Conservation (phyloP, 2,113 vertebrate species). For the Casuarius casuarius region DNA sequence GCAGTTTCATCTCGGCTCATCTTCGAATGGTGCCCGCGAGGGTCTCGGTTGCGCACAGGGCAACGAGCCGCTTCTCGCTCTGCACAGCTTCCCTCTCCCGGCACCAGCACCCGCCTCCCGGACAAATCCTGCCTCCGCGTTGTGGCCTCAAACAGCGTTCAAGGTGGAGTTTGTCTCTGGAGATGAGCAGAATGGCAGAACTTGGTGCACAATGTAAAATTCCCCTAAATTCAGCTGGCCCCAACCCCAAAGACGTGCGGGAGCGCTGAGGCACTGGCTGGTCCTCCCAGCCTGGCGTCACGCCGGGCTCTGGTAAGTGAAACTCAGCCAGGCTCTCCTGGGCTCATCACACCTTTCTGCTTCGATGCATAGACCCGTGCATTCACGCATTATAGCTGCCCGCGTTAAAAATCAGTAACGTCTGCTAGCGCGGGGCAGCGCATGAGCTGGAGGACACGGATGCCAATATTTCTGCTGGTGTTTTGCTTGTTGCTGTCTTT, state of each 20-base stretch:
- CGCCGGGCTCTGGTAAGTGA: neutral
- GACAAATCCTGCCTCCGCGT: neutral
- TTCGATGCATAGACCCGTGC: accelerated
- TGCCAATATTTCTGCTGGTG: neutral
- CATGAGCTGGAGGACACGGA: neutral
- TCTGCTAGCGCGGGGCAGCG: neutral
- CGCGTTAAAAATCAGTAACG: neutral
- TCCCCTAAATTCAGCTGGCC: neutral
- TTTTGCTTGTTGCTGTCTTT: neutral
- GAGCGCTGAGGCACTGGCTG: neutral
- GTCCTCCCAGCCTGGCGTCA: neutral
- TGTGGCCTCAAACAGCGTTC: neutral
- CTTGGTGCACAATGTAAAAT: neutral
- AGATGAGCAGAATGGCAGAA: neutral
- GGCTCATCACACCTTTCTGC: neutral
- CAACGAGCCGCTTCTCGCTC: too few relatives aligned
- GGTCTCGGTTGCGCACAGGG: too few relatives aligned
- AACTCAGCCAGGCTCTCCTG: accelerated
- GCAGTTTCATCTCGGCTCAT: too few relatives aligned
- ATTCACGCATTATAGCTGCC: accelerated
- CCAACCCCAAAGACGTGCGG: neutral
- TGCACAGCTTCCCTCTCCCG: neutral
- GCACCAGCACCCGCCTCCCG: neutral
- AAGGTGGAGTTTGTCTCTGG: neutral
- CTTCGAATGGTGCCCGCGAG: too few relatives aligned